Conservation (phyloP, 2,113 vertebrate genomes). For the Rhinolophus sinicus region DNA sequence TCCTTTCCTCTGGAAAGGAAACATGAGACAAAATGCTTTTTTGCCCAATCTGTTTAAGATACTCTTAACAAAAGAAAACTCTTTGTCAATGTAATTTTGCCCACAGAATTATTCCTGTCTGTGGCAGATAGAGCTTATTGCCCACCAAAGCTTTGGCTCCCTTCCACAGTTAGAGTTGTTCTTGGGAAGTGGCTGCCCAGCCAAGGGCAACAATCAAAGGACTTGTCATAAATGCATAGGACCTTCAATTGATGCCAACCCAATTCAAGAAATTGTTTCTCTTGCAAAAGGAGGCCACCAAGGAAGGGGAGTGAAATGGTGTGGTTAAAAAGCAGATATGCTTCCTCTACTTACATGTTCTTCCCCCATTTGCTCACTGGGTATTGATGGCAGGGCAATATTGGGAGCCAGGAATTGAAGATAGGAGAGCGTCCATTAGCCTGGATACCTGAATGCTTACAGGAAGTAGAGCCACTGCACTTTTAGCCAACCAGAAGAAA, state of each 20-base stretch:
- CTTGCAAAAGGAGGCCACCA: background rate
- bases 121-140: background rate
- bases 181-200: background rate
- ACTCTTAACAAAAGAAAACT: background rate
- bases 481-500: background rate
- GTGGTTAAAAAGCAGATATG: background rate
- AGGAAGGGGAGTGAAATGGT: background rate
- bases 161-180: background rate
- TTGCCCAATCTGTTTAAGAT: background rate
- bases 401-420: background rate
- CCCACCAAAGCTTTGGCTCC: background rate
- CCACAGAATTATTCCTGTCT: background rate
- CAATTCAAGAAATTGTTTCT: background rate
- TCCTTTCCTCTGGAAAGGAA: slow-evolving; percentile 38
- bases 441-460: background rate
- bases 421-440: background rate
- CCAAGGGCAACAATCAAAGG: background rate
- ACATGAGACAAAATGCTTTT: slow-evolving; percentile 6
- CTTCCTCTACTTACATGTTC: background rate
- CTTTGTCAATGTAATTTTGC: background rate
- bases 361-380: background rate
- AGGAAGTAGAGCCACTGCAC: background rate
- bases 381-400: background rate
- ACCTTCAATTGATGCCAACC: background rate
- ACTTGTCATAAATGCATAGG: background rate